Evolutionary conservation across 2,888 invertebrate species (phyloP).

Genomic region (Scaptomyza flava): DNA sequence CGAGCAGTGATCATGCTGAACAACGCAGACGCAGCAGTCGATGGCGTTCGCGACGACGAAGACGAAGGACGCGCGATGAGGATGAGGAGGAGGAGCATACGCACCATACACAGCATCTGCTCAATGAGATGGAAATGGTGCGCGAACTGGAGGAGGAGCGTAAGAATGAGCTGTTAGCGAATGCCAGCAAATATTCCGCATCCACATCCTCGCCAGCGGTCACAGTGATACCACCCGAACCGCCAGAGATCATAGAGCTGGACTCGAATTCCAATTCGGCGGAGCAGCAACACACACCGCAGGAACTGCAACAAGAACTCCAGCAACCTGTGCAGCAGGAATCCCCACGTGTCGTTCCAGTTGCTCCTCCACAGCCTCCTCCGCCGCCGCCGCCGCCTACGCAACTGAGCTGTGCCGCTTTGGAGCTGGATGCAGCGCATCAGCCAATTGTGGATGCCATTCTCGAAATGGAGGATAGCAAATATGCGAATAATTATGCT

Average conservation of each 20-base stretch:
- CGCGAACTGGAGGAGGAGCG: constrained; percentile 80
- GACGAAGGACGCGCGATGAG: constrained; percentile 56
- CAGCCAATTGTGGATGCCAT: constrained; percentile 81
- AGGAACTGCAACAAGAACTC: constrained; percentile 22
- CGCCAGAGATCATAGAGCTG: constrained; percentile 82
- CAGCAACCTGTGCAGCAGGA: constrained; percentile 11
- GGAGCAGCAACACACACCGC: constrained; percentile 41
- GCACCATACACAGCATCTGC: constrained; percentile 80
- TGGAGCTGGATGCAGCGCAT: constrained; percentile 60
- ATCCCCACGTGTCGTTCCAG: constrained; percentile 12
- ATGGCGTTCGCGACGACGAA: constrained; percentile 53
- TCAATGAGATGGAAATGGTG: constrained; percentile 80
- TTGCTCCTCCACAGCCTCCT: constrained; percentile 15
- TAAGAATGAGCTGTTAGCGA: constrained; percentile 76
- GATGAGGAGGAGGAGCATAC: constrained; percentile 78
- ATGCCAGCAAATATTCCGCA: constrained; percentile 76
- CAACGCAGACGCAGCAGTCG: constrained; percentile 52
- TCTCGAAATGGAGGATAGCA: constrained; percentile 81
- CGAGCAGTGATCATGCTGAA: constrained; percentile 58
- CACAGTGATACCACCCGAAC: constrained; percentile 76
- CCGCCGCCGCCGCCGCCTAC: constrained; percentile 1
- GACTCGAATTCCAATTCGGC: constrained; percentile 82
- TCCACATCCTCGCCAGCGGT: constrained; percentile 81
- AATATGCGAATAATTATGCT: constrained; percentile 63
- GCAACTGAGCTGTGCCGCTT: constrained; percentile 29